These are phyloP conservation scores for Dicycla oo DNA, from an alignment of 2,888 invertebrate species.

Conservation along the genomic window DNA sequence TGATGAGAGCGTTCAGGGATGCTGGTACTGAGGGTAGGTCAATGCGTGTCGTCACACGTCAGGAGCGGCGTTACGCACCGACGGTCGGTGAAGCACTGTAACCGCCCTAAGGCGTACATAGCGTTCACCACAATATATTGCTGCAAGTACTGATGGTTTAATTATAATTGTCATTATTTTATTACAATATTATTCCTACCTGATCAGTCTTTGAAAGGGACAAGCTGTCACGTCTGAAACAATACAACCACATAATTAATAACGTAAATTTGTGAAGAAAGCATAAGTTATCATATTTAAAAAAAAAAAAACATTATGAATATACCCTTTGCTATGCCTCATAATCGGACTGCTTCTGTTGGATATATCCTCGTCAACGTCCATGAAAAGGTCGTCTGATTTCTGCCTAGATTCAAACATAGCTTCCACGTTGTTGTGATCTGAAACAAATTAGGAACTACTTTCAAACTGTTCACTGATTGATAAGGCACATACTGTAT, in stretches of 20 bases:
- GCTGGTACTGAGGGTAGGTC: background rate
- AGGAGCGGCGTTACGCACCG: background rate
- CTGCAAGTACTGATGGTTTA: background rate
- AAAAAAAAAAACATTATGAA: too few relatives aligned
- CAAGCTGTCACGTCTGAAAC: constrained; percentile 81
- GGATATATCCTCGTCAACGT: constrained; percentile 78
- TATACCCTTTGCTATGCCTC: constrained; percentile 76
- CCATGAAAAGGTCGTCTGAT: constrained; percentile 80
- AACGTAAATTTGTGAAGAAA: background rate
- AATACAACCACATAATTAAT: constrained; percentile 15
- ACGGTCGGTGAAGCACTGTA: background rate
- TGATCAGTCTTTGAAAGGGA: constrained; percentile 76
- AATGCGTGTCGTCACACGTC: background rate
- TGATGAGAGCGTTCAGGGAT: background rate
- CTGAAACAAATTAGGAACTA: constrained; percentile 64
- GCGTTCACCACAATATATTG: background rate
- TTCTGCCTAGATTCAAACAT: constrained; percentile 72
- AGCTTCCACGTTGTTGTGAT: constrained; percentile 75
- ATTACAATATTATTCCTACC: constrained; percentile 65
- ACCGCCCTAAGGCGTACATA: too few relatives aligned
- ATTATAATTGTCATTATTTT: background rate
- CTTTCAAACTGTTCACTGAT: background rate
- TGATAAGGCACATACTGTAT: background rate
- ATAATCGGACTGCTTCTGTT: constrained; percentile 80
- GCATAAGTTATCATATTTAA: background rate